These are phyloP conservation scores for Caprella mutica DNA, from an alignment of 2,888 invertebrate genomes.

Conservation along the genomic window DNA sequence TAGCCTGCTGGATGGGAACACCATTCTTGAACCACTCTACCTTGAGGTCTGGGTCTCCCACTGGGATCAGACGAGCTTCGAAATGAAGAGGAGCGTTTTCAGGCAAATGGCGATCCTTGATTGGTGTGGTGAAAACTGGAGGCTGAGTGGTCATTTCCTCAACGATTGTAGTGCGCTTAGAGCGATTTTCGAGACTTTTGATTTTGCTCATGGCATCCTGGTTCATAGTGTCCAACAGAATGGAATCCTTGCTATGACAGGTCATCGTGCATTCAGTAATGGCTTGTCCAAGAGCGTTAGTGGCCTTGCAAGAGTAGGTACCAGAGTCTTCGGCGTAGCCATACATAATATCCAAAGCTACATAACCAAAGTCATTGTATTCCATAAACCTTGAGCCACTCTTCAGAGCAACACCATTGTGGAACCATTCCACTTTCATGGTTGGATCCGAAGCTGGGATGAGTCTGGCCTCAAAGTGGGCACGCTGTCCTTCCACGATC, in stretches of 20 bases:
- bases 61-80: conserved; percentile 84
- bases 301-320: conserved; percentile 84
- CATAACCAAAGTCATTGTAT: conserved; percentile 94
- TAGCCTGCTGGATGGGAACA: conserved; percentile 57
- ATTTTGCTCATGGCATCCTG: conserved; percentile 78
- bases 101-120: conserved; percentile 69
- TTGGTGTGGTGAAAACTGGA: conserved; percentile 82
- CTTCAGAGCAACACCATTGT: conserved; percentile 77
- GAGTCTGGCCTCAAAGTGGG: conserved; percentile 85
- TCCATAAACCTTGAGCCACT: conserved; percentile 70
- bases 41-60: conserved; percentile 80
- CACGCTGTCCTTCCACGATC: conserved; percentile 85
- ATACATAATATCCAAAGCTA: conserved; percentile 89
- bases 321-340: conserved; percentile 94
- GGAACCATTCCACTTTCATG: conserved; percentile 91
- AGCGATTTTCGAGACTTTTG: conserved; percentile 56
- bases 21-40: conserved; percentile 91
- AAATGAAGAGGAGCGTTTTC: conserved; percentile 90
- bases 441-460: conserved; percentile 88
- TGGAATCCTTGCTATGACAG: conserved; percentile 65
- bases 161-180: conserved; percentile 49
- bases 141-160: conserved; percentile 75
- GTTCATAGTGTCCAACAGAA: conserved; percentile 72
- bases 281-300: conserved; percentile 82
- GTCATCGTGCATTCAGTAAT: conserved; percentile 83